Evolutionary conservation across 2,888 invertebrate species (phyloP).

Genomic region (Flexamia atlantica): DNA sequence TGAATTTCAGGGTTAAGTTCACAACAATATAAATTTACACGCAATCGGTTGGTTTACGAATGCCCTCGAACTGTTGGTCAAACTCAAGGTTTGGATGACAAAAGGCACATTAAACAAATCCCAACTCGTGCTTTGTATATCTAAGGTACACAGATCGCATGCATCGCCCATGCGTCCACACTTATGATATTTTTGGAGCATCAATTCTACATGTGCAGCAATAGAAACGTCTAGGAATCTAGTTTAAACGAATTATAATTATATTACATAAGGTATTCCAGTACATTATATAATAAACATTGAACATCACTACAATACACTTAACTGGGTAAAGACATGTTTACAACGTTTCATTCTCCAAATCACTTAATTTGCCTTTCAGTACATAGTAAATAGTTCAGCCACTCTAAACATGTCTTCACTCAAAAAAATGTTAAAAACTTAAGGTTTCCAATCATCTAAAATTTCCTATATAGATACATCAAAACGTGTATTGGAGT

Average conservation of each 20-base stretch:
- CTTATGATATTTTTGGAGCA: not conserved
- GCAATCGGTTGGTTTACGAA: slow-evolving; percentile 1
- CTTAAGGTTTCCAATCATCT: not conserved
- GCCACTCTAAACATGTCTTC: not conserved
- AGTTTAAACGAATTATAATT: slow-evolving; percentile 28
- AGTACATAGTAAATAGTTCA: not conserved
- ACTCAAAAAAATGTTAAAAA: not conserved
- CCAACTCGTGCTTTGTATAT: slow-evolving; percentile 25
- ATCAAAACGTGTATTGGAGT: not conserved
- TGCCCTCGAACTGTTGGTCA: slow-evolving; percentile 14
- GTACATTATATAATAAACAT: not conserved
- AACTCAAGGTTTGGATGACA: slow-evolving; percentile 25
- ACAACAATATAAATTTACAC: slow-evolving; percentile 2
- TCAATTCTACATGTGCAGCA: slow-evolving; percentile 58
- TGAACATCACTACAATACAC: slow-evolving; percentile 16
- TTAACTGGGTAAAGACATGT: not conserved
- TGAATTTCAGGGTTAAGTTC: slow-evolving; percentile 17
- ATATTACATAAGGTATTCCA: slow-evolving; percentile 14
- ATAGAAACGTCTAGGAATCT: slow-evolving; percentile 49
- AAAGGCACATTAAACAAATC: slow-evolving; percentile 55
- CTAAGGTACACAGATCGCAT: slow-evolving; percentile 24
- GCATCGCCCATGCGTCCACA: slow-evolving; percentile 9
- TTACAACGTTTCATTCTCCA: not conserved
- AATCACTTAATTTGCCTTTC: not conserved
- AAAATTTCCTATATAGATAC: not conserved